Evolutionary conservation across 2,797 vertebrate species (phyloP).

Genomic region (Hirundo rustica): DNA sequence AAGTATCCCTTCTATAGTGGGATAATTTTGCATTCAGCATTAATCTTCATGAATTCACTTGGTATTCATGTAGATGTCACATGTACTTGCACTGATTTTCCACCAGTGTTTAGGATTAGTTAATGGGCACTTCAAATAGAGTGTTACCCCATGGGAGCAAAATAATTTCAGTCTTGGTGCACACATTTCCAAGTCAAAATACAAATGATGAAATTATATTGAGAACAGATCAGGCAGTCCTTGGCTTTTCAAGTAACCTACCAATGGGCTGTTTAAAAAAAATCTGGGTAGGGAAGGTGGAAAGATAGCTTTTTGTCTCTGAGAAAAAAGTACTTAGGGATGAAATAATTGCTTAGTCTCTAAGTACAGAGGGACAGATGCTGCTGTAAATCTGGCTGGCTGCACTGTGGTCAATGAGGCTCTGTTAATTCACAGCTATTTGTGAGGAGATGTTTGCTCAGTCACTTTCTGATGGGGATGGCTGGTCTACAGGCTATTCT

Average conservation of each 20-base stretch:
- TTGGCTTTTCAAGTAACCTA: constrained; percentile 45
- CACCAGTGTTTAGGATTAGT: constrained; percentile 58
- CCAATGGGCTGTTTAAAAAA: not conserved
- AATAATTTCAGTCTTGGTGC: constrained; percentile 55
- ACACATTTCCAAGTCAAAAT: constrained; percentile 7
- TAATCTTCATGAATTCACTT: not conserved
- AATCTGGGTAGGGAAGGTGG: not conserved
- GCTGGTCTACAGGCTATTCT: not conserved
- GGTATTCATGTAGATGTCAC: constrained; percentile 43
- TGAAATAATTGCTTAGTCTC: not conserved
- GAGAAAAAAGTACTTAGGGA: not conserved
- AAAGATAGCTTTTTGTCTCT: not conserved
- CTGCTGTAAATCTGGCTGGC: not conserved
- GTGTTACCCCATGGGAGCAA: constrained; percentile 59
- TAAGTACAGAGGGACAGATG: not conserved
- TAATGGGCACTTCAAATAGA: constrained; percentile 73
- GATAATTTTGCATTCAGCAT: constrained; percentile 64
- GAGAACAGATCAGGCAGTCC: constrained; percentile 36
- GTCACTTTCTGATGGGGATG: not conserved
- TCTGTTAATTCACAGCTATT: not conserved
- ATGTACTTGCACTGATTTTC: constrained; percentile 54
- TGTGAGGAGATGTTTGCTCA: not conserved
- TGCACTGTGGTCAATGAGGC: not conserved
- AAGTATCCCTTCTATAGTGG: constrained; percentile 45
- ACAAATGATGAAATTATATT: not conserved